These are phyloP conservation scores for Leptogaster cylindrica DNA, from an alignment of 2,888 invertebrate genomes.

Conservation along the genomic window DNA sequence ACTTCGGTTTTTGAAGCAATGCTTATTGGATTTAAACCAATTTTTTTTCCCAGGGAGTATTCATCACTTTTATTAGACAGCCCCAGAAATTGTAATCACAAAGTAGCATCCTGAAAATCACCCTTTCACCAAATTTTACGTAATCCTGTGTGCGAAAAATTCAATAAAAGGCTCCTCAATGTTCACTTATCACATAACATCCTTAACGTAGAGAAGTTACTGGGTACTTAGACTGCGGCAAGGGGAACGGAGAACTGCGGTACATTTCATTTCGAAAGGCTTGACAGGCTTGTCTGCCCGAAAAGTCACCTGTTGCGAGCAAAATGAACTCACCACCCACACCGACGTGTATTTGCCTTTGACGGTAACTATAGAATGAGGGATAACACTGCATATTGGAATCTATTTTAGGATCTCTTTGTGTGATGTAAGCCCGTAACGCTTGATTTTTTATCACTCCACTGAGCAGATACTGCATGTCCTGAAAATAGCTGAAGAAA, in stretches of 20 bases:
- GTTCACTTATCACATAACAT: background rate
- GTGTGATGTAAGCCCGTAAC: slow-evolving; percentile 7
- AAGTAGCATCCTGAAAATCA: too few relatives aligned
- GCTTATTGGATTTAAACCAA: too few relatives aligned
- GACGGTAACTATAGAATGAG: slow-evolving; percentile 1
- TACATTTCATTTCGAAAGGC: background rate
- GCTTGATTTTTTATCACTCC: background rate
- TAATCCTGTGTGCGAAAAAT: background rate
- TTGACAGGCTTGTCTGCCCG: background rate
- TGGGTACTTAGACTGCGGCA: background rate
- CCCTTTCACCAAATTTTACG: too few relatives aligned
- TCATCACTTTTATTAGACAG: too few relatives aligned
- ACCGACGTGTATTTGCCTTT: slow-evolving; percentile 7
- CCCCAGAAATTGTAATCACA: too few relatives aligned
- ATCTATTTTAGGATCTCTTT: slow-evolving; percentile 18
- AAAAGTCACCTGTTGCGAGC: slow-evolving; percentile 34
- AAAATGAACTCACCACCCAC: slow-evolving; percentile 21
- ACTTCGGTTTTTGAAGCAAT: too few relatives aligned
- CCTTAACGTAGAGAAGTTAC: background rate
- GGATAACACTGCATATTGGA: slow-evolving; percentile 8
- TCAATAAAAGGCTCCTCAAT: background rate
- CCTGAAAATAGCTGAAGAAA: background rate
- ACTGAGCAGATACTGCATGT: background rate
- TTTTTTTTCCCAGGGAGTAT: too few relatives aligned
- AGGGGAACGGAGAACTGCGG: slow-evolving; percentile 1